These are phyloP conservation scores for Geopemphigus sp. DNA, from an alignment of 1,140 invertebrate genomes.

Conservation along the genomic window DNA sequence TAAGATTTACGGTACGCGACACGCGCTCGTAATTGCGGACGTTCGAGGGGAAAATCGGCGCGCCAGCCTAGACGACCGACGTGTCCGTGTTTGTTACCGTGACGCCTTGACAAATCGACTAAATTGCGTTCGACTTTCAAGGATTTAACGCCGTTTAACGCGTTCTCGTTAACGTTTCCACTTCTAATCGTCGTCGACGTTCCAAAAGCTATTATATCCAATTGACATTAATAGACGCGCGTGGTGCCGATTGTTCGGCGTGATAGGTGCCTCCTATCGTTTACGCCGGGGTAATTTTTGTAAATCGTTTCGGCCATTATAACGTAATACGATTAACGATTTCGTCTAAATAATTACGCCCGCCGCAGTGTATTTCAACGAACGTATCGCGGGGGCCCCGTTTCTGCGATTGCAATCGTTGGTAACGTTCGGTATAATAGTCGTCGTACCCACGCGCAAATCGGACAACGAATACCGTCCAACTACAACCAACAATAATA, in stretches of 20 bases:
- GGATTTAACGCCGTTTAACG: constrained; percentile 5
- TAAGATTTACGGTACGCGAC: background rate
- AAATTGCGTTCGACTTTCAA: constrained; percentile 10
- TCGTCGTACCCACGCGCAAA: too few species aligned
- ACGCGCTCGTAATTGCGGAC: background rate
- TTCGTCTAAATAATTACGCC: background rate
- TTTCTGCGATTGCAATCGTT: too few species aligned
- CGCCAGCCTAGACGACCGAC: background rate
- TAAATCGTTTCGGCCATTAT: background rate
- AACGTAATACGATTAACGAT: background rate
- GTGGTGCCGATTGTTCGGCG: background rate
- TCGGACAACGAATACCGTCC: too few species aligned
- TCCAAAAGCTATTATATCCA: background rate
- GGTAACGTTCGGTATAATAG: too few species aligned
- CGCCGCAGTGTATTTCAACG: too few species aligned
- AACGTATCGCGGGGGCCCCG: too few species aligned
- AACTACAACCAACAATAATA: too few species aligned
- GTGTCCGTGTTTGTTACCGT: background rate
- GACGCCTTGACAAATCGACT: background rate
- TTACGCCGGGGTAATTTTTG: too few species aligned
- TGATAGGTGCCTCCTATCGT: too few species aligned
- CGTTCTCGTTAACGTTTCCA: background rate
- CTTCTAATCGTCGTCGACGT: background rate
- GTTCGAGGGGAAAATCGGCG: background rate
- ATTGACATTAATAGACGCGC: background rate